Base-by-base conservation (phyloP, 2,888 invertebrate species). In the Chironomus riparius region DNA sequence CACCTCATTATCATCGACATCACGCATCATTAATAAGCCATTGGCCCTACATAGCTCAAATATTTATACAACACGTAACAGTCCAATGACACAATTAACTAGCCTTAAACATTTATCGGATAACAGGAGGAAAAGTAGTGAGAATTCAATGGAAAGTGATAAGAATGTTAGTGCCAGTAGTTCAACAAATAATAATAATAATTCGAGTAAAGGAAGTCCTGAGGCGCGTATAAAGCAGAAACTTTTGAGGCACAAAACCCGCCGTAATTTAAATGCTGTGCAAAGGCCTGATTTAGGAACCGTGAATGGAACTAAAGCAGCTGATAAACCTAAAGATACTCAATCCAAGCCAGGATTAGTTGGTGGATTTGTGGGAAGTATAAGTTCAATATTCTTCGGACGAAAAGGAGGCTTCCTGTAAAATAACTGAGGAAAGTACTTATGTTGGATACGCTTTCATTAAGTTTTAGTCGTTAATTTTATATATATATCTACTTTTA, bases 381-480 rank as follows among this genome's bases (percentile, higher is more conserved):
- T 93, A 78, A 92, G 92, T 84, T 89, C 91, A 77, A 85, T 93
- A 80, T 85, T 94, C 72, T 94, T 94, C 83, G 94, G 94, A 50
- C 87, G 94, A 78, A 94, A 94, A 81, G 94, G 94, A 75, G 94
- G 94, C 74, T 87, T 93, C 80, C 88, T 93, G 80, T 91, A 89
- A 84, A 28, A 18, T 12, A 15, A 48, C 70, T 18, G 18, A 18
- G 48, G 7, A 24, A 50, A 56, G n/a, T 10, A 38, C 10, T 38
- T 38, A 38, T 38, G 38, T 38, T 38, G 38, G 1, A 56, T 56
- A 47, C 70, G 70, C 24, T 56, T 68, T 68, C 15, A 24, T 28
- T 56, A 50, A 22, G 7, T 47, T 50, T 50, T 24, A 50, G 24
- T 22, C 18, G 21, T 56, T 38, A 56, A 18, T 56, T 15, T 56